A percentile compares a stretch with the other conserved stretches of the same genome.
phyloP scores from a whole-genome alignment of 2,113 vertebrate genomes.

The Stegostoma tigrinum region DNA sequence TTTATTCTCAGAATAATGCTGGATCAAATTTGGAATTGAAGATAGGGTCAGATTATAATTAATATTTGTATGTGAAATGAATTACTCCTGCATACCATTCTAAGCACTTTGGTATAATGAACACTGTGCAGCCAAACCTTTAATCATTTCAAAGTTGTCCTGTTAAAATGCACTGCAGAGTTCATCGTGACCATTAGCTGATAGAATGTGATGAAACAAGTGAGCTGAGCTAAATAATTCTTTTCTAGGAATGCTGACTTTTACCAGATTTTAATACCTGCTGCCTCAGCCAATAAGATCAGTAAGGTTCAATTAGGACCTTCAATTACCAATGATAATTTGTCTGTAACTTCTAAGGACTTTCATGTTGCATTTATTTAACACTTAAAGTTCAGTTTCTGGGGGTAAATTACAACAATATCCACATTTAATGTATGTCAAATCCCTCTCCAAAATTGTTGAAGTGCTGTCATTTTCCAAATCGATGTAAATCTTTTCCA shows the following conservation, averaged over 20 bases:
- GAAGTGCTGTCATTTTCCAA: background rate
- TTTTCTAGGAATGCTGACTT: conserved; percentile 3
- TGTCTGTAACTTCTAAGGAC: background rate
- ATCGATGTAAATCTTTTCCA: background rate
- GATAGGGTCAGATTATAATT: background rate
- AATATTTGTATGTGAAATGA: conserved; percentile 22
- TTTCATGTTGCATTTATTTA: background rate
- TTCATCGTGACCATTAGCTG: conserved; percentile 1
- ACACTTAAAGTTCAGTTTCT: background rate
- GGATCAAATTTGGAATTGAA: conserved; percentile 4
- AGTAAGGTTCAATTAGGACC: background rate
- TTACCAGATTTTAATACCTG: background rate
- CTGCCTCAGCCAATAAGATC: background rate
- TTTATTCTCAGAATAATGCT: background rate
- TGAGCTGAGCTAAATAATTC: conserved; percentile 13
- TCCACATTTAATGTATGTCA: background rate
- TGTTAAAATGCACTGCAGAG: background rate
- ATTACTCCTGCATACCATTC: conserved; percentile 12
- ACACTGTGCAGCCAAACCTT: background rate
- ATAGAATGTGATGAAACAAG: conserved; percentile 11
- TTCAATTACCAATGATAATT: background rate
- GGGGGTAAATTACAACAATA: background rate
- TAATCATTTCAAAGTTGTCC: conserved; percentile 6
- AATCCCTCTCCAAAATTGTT: background rate
- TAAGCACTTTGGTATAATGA: conserved; percentile 16